These are phyloP conservation scores for Lepidochitona cinerea DNA, from an alignment of 2,888 invertebrate species.

Conservation along the genomic window DNA sequence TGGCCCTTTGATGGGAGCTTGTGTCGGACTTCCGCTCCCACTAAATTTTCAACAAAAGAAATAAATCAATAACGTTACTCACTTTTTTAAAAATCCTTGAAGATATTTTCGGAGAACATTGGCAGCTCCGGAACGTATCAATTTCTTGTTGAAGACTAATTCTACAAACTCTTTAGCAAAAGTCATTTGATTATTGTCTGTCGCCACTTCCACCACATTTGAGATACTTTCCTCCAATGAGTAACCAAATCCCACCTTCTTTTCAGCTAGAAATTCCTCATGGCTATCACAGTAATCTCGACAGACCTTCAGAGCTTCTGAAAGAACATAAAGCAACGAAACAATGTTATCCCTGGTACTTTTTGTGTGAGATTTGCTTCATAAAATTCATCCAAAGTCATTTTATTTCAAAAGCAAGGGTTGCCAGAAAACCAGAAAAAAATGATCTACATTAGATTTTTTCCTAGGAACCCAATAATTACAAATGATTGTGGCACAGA, in stretches of 20 bases:
- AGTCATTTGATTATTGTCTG: background rate
- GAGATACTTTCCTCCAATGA: background rate
- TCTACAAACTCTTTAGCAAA: background rate
- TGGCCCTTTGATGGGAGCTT: too few species aligned
- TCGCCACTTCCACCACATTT: background rate
- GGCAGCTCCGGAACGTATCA: background rate
- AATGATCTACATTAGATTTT: too few species aligned
- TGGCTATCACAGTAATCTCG: background rate
- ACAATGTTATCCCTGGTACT: too few species aligned
- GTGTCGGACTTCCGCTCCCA: too few species aligned
- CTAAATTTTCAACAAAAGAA: background rate
- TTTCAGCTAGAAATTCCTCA: background rate
- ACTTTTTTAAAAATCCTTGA: slow-evolving; percentile 4
- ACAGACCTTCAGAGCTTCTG: background rate
- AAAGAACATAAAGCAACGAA: background rate
- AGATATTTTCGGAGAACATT: background rate
- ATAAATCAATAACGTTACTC: background rate
- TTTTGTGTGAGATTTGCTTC: too few species aligned
- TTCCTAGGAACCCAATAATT: too few species aligned
- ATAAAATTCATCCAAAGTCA: too few species aligned
- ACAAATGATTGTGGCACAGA: too few species aligned
- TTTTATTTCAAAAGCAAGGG: too few species aligned
- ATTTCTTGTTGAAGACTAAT: background rate
- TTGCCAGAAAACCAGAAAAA: too few species aligned
- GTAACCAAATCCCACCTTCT: background rate